Base-by-base conservation (phyloP, 37 sponge, comb jelly and placozoan genomes). In the Eunapius fragilis region DNA sequence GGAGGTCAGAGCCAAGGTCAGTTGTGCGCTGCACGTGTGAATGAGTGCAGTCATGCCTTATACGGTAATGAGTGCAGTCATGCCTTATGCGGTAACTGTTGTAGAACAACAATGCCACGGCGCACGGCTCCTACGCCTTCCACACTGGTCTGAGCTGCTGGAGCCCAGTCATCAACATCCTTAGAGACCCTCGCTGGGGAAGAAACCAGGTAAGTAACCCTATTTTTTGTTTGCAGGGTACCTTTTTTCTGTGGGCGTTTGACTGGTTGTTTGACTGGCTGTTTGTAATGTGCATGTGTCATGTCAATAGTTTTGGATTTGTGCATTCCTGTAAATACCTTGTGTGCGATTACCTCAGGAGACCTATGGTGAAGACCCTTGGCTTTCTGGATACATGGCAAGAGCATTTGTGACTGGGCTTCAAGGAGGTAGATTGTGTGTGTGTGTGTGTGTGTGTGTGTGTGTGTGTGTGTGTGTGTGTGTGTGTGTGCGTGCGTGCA, bases 1-100 rank as follows among this genome's bases (percentile, higher is more conserved):
- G 75, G 92, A 92, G 84, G 89, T 92, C n/a, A 80, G 92, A 82
- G 85, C 92, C 13, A 91, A 90, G 78, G 80, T 85, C 58, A 49
- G 69, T 41, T 30, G 23, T 76, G 10, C 14, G 49, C n/a, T 5
- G 41, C 3, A 41, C 6, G 41, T 3, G 41, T 41, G 41, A n/a
- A n/a, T n/a, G n/a, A n/a, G n/a, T n/a, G n/a, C n/a, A n/a, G n/a
- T n/a, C n/a, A n/a, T n/a, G n/a, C n/a, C n/a, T n/a, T n/a, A n/a
- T n/a, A n/a, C n/a, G n/a, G n/a, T n/a, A n/a, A n/a, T n/a, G n/a
- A n/a, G n/a, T n/a, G n/a, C n/a, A n/a, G n/a, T n/a, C n/a, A n/a
- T n/a, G n/a, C n/a, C n/a, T n/a, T n/a, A n/a, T n/a, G n/a, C n/a
- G n/a, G n/a, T n/a, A n/a, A n/a, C n/a, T n/a, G n/a, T 0, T 37